A percentile compares a stretch with the other conserved stretches of the same genome.
phyloP scores from a whole-genome alignment of 2,113 vertebrate species.

The Limanda limanda region DNA sequence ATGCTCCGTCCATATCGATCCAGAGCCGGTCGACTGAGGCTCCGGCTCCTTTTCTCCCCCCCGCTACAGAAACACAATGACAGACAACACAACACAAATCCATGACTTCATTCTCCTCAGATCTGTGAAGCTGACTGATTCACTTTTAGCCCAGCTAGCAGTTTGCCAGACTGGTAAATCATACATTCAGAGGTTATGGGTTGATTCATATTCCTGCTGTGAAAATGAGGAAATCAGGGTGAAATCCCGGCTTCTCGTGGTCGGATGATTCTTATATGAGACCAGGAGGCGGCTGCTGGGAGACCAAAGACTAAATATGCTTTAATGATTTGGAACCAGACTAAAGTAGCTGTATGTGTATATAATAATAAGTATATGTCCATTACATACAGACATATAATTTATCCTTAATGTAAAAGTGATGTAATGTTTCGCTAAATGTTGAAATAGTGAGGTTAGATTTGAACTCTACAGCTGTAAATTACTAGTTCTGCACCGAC shows the following conservation, averaged over 20 bases:
- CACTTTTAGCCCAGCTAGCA: conserved; percentile 33
- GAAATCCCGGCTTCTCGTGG: conserved; percentile 30
- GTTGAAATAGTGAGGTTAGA: not conserved
- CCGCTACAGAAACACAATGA: conserved; percentile 42
- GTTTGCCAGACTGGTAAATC: conserved; percentile 26
- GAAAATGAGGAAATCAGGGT: conserved; percentile 16
- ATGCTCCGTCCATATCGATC: conserved; percentile 38
- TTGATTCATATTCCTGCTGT: conserved; percentile 31
- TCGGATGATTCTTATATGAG: conserved; percentile 30
- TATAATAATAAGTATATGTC: not conserved
- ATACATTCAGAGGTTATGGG: conserved; percentile 10
- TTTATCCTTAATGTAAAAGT: conserved; percentile 14
- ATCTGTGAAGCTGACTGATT: conserved; percentile 44
- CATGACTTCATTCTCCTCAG: conserved; percentile 61
- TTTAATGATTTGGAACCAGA: conserved; percentile 43
- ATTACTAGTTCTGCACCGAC: not conserved
- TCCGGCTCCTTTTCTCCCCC: conserved; percentile 24
- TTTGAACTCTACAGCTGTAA: not conserved
- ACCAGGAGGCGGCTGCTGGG: conserved; percentile 20
- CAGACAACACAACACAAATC: conserved; percentile 31
- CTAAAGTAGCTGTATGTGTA: not conserved
- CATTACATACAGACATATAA: not conserved
- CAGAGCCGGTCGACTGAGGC: conserved; percentile 7
- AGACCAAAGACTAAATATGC: conserved; percentile 36
- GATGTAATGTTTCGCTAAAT: not conserved